phyloP scores from a whole-genome alignment of 2,797 vertebrate genomes.

The Hydrolagus colliei region DNA sequence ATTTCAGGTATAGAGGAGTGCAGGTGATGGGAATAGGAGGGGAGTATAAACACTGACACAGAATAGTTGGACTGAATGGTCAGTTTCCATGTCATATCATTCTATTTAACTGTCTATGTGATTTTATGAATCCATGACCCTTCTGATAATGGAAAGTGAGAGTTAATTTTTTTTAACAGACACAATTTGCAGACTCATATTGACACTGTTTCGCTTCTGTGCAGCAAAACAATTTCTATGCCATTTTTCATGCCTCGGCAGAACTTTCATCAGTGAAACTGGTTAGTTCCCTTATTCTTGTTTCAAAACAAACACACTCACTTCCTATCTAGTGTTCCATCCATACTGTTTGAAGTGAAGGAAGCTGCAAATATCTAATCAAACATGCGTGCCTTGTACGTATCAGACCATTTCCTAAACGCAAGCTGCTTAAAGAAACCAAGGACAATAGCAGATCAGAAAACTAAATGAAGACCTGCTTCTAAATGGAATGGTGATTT shows the following conservation, averaged over 20 bases:
- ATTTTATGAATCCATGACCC: no score
- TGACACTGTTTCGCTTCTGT: background rate
- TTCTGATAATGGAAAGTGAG: no score
- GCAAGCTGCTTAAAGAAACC: slow-evolving; percentile 36
- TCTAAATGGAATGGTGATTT: slow-evolving; percentile 3
- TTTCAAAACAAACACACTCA: slow-evolving; percentile 47
- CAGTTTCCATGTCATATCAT: no score
- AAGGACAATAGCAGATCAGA: slow-evolving; percentile 39
- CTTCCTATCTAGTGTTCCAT: slow-evolving; percentile 48
- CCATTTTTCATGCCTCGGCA: slow-evolving; percentile 12
- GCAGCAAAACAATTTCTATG: background rate
- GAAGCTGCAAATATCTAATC: slow-evolving; percentile 43
- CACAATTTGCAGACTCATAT: no score
- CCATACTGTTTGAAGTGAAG: slow-evolving; percentile 36
- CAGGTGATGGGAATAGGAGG: background rate
- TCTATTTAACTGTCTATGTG: no score
- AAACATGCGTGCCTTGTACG: slow-evolving; percentile 40
- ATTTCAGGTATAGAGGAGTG: background rate
- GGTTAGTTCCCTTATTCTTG: slow-evolving; percentile 48
- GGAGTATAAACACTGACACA: no score
- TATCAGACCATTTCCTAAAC: slow-evolving; percentile 45
- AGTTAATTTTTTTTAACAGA: no score
- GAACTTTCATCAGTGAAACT: slow-evolving; percentile 32
- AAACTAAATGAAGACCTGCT: slow-evolving; percentile 33
- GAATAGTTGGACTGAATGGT: no score